These are phyloP conservation scores for Mallotus villosus DNA, from an alignment of 2,797 vertebrate genomes.

Conservation along the genomic window DNA sequence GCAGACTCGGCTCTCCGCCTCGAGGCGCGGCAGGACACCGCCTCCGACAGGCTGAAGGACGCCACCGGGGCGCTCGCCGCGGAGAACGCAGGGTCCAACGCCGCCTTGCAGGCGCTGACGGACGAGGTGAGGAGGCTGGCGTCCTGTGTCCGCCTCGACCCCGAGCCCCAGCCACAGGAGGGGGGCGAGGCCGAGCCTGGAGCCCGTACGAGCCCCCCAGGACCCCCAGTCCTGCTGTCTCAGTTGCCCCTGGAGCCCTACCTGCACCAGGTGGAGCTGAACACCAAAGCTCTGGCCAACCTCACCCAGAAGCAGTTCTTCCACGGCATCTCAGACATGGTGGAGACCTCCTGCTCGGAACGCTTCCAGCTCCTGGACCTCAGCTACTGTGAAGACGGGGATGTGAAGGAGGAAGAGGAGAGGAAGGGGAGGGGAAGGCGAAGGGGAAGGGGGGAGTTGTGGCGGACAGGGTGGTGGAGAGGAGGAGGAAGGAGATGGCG, in stretches of 20 bases:
- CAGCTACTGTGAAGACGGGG: conserved; percentile 59
- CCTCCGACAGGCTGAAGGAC: conserved; percentile 65
- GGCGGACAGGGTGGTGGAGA: conserved; percentile 53
- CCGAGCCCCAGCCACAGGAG: conserved; percentile 26
- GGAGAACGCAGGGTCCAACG: conserved; percentile 74
- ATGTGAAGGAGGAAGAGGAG: conserved; percentile 42
- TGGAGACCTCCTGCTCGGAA: conserved; percentile 75
- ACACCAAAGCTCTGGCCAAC: conserved; percentile 78
- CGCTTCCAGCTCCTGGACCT: conserved; percentile 77
- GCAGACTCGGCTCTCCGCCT: conserved; percentile 69
- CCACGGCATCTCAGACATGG: conserved; percentile 70
- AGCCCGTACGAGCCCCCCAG: not conserved
- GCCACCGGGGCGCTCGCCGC: conserved; percentile 62
- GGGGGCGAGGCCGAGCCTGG: conserved; percentile 36
- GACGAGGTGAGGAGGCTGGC: conserved; percentile 71
- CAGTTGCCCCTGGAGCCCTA: conserved; percentile 81
- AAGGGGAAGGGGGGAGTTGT: conserved; percentile 34
- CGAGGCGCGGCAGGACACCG: conserved; percentile 63
- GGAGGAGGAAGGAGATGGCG: conserved; percentile 76
- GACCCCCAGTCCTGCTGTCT: conserved; percentile 74
- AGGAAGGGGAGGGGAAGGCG: conserved; percentile 27
- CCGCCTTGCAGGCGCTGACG: conserved; percentile 71
- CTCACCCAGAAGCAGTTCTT: conserved; percentile 80
- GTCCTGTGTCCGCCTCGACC: conserved; percentile 61
- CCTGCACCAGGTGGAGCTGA: conserved; percentile 81